Base-by-base conservation (phyloP, 2,797 vertebrate species). In the Cygnus olor region DNA sequence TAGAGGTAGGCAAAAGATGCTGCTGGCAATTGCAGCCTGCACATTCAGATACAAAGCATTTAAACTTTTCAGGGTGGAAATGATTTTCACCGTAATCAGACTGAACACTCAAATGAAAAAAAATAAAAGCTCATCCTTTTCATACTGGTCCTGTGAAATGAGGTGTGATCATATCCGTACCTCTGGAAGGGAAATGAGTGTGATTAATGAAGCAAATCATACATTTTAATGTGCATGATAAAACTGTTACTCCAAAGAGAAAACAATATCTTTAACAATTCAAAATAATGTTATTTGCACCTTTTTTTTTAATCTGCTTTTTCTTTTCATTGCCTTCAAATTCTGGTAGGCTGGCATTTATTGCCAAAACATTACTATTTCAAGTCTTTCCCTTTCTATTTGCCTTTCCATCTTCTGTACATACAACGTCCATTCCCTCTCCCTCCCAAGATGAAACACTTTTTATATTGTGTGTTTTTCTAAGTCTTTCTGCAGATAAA, bases 171-270 rank as follows among this genome's bases (percentile, higher is more conserved):
- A 32, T 96, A 96, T 92, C 56, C 25, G 0, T 92, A 84, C 38
- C 82, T 96, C 93, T 93, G 60, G 91, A 90, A 95, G 88, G 76
- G 92, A 98, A 98, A 97, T 95, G 76, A 96, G 92, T 44, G 73
- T 96, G 94, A 97, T 97, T 98, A 98, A 97, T 97, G 97, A 97
- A 92, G 76, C 96, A 94, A 96, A 97, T 97, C 91, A 93, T 88
- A 95, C 95, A 74, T 98, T 97, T 97, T 97, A 97, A 96, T 79
- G 93, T 83, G 91, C 82, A 68, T 82, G 89, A 93, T 94, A 96
- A 97, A 97, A 96, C 38, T 96, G 53, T 91, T 94, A 96, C 94
- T 96, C 76, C 73, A 91, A 97, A 94, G 88, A 83, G 90, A 97
- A 97, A 97, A 96, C 96, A 96, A 54, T 89, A 69, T 95, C 74